These are phyloP conservation scores for Platycheirus rosarum DNA, from an alignment of 2,888 invertebrate genomes.

Conservation along the genomic window DNA sequence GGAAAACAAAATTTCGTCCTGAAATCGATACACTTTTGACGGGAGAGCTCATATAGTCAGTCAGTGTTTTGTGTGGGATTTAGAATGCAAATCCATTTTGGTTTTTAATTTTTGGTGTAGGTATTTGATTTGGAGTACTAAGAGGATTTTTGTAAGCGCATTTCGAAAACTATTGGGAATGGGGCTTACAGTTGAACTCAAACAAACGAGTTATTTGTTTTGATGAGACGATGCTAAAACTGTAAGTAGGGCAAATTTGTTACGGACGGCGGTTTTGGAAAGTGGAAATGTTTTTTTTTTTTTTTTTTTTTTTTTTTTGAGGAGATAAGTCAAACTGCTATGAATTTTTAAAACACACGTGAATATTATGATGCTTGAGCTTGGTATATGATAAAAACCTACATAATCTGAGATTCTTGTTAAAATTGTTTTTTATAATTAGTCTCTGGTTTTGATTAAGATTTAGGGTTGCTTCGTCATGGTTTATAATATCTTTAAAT, in stretches of 20 bases:
- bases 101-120: slow-evolving; percentile 29
- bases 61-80: slow-evolving; percentile 57
- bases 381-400: too few species aligned
- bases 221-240: slow-evolving; percentile 18
- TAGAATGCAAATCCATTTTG: slow-evolving; percentile 56
- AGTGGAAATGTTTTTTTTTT: too few species aligned
- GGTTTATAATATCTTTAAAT: too few species aligned
- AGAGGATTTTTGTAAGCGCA: slow-evolving; percentile 72
- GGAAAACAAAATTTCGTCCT: slow-evolving; percentile 57
- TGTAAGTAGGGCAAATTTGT: slow-evolving; percentile 57
- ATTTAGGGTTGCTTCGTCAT: too few species aligned
- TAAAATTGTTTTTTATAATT: too few species aligned
- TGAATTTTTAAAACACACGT: too few species aligned
- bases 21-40: slow-evolving; percentile 69
- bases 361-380: too few species aligned
- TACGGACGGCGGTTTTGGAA: slow-evolving; percentile 59
- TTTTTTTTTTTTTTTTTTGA: neutral
- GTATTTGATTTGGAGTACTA: slow-evolving; percentile 21
- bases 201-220: slow-evolving; percentile 62
- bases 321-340: too few species aligned
- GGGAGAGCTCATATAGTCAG: too few species aligned
- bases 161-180: slow-evolving; percentile 27
- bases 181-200: slow-evolving; percentile 31
- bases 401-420: too few species aligned
- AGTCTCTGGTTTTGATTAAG: too few species aligned